These are phyloP conservation scores for Clarias magur DNA, from an alignment of 2,113 vertebrate genomes.

Conservation along the genomic window DNA sequence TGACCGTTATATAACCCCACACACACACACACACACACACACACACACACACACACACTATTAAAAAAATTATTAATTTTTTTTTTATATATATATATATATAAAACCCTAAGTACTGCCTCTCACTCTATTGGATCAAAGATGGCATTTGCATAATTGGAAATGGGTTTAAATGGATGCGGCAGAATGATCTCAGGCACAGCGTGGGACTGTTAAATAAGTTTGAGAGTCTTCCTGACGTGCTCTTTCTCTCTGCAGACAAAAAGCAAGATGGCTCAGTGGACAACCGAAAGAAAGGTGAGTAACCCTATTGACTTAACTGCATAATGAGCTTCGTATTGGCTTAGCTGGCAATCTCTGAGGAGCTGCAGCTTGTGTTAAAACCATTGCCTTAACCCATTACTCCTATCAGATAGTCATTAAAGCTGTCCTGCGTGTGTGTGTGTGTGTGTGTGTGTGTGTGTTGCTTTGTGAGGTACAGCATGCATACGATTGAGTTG, in stretches of 20 bases:
- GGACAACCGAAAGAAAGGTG: slow-evolving; percentile 98
- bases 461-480: not conserved
- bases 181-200: slow-evolving; percentile 32
- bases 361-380: slow-evolving; percentile 35
- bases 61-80: too few relatives aligned
- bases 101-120: slow-evolving; percentile 20
- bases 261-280: slow-evolving; percentile 95
- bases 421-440: slow-evolving; percentile 39
- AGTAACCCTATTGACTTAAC: slow-evolving; percentile 57
- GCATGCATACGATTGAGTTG: not conserved
- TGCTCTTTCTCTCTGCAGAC: slow-evolving; percentile 72
- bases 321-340: slow-evolving; percentile 43
- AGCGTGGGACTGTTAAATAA: slow-evolving; percentile 22
- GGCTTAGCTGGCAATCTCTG: slow-evolving; percentile 44
- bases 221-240: slow-evolving; percentile 32
- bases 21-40: too few relatives aligned
- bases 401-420: slow-evolving; percentile 48
- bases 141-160: slow-evolving; percentile 48
- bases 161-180: slow-evolving; percentile 41
- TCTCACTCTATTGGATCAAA: slow-evolving; percentile 46
- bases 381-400: slow-evolving; percentile 48
- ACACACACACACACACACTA: too few relatives aligned
- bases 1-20: not conserved
- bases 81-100: too few relatives aligned
- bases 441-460: not conserved